A percentile compares a stretch with the other conserved stretches of the same genome.
These are phyloP conservation scores for Gyrodactylus bullatarudis DNA, from an alignment of 1,140 invertebrate species.

Conservation along the genomic window DNA sequence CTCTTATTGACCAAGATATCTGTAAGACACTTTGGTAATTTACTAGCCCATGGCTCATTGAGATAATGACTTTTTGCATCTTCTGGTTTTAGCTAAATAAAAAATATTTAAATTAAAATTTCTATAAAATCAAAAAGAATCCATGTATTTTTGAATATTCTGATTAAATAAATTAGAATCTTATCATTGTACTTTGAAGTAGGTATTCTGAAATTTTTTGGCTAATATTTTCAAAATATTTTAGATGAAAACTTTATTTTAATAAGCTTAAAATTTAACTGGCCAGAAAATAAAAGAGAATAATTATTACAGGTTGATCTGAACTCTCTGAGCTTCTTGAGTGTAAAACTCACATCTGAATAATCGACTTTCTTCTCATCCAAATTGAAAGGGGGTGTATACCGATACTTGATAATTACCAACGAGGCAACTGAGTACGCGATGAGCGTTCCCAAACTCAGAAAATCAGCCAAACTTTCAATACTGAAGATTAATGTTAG, in stretches of 20 bases:
- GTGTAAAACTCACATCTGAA: neutral
- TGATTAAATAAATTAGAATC: too few relatives aligned
- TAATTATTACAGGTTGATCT: too few relatives aligned
- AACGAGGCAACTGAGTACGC: slow-evolving; percentile 62
- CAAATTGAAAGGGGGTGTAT: slow-evolving; percentile 16
- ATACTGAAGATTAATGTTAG: slow-evolving; percentile 54
- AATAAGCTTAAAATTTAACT: too few relatives aligned
- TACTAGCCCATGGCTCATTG: neutral
- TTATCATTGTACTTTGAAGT: too few relatives aligned
- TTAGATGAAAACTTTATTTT: too few relatives aligned
- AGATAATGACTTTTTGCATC: neutral
- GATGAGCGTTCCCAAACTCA: slow-evolving; percentile 58
- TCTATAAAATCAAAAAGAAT: neutral
- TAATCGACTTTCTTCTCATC: neutral
- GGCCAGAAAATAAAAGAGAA: too few relatives aligned
- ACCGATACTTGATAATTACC: slow-evolving; percentile 43
- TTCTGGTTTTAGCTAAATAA: neutral
- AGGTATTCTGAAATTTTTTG: too few relatives aligned
- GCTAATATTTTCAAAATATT: too few relatives aligned
- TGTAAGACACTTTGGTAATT: neutral
- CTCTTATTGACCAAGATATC: neutral
- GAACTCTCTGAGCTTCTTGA: too few relatives aligned
- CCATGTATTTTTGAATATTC: too few relatives aligned
- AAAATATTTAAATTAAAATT: neutral
- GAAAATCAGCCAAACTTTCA: slow-evolving; percentile 57